phyloP scores from a whole-genome alignment of 2,797 vertebrate genomes.

The Bradypodion pumilum region DNA sequence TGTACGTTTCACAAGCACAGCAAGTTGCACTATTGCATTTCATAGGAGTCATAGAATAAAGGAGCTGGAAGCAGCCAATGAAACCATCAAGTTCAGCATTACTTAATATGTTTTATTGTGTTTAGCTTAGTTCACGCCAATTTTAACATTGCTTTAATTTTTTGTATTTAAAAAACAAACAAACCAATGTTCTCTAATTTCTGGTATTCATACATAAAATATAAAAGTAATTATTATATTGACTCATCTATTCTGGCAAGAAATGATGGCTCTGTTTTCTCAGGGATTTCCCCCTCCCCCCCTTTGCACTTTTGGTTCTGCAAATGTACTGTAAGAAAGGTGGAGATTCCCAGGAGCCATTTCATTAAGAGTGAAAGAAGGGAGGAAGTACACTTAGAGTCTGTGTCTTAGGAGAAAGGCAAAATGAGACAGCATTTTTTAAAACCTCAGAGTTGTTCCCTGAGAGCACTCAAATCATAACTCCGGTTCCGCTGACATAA shows the following conservation, averaged over 20 bases:
- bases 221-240: too few species aligned
- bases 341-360: neutral
- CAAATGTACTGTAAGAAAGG: neutral
- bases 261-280: neutral
- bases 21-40: too few species aligned
- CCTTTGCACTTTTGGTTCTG: rapidly evolving
- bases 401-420: conserved; percentile 22
- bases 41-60: too few species aligned
- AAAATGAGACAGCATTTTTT: conserved; percentile 46
- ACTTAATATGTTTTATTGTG: too few species aligned
- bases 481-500: conserved; percentile 6
- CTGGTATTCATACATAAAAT: too few species aligned
- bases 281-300: neutral
- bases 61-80: too few species aligned
- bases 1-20: too few species aligned
- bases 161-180: too few species aligned
- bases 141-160: too few species aligned
- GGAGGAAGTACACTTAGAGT: rapidly evolving
- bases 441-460: conserved; percentile 26
- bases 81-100: too few species aligned
- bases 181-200: too few species aligned
- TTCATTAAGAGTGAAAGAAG: neutral
- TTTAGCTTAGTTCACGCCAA: too few species aligned
- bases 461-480: conserved; percentile 1
- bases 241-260: neutral